Evolutionary conservation across 2,797 vertebrate species (phyloP).

Genomic region (Brachyrhaphis roseni): DNA sequence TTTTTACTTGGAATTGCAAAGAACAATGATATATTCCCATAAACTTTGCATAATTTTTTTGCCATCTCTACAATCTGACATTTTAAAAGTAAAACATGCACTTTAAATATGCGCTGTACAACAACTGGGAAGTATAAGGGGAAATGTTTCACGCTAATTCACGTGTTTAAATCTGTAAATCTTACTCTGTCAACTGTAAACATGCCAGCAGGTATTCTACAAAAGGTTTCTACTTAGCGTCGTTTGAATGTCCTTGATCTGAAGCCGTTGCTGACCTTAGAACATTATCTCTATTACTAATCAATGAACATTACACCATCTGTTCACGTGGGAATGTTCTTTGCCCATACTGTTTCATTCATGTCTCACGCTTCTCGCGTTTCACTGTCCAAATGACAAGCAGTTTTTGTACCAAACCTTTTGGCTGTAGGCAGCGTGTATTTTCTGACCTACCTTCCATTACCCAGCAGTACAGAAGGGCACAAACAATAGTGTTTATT

Average conservation of each 20-base stretch:
- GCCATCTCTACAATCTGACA: neutral
- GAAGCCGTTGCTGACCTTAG: neutral
- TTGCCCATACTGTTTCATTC: slow-evolving; percentile 16
- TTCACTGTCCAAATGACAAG: slow-evolving; percentile 35
- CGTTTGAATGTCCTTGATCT: slow-evolving; percentile 3
- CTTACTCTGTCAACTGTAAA: neutral
- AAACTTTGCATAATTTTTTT: neutral
- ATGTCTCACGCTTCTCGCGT: slow-evolving; percentile 68
- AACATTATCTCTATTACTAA: slow-evolving; percentile 50
- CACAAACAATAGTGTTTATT: neutral
- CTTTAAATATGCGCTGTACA: no score
- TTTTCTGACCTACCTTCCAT: neutral
- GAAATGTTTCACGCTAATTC: neutral
- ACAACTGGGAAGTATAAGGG: neutral
- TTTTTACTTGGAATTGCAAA: neutral
- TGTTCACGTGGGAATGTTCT: slow-evolving; percentile 27
- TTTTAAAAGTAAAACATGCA: neutral
- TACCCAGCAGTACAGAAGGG: neutral
- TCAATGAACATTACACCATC: slow-evolving; percentile 9
- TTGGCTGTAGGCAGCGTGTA: slow-evolving; percentile 8
- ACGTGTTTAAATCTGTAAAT: neutral
- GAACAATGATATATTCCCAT: neutral
- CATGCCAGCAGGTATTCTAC: neutral
- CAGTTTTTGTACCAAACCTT: slow-evolving; percentile 29
- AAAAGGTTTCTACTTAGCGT: slow-evolving; percentile 18